Conservation (phyloP, 2,888 invertebrate genomes). For the Siphlonurus alternatus region DNA sequence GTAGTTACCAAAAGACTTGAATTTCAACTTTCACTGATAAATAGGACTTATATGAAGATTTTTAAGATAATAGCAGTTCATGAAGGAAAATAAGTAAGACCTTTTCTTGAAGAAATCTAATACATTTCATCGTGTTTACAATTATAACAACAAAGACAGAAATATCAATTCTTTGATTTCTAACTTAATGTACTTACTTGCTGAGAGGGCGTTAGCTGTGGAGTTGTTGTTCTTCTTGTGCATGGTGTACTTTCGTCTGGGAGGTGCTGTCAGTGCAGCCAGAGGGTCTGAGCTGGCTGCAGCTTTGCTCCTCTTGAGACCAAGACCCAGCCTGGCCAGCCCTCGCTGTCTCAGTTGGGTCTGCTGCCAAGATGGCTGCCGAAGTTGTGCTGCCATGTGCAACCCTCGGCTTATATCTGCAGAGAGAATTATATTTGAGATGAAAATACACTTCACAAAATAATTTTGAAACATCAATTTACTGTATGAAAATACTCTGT, state of each 20-base stretch:
- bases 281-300: neutral
- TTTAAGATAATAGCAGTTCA: too few species aligned
- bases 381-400: slow-evolving; percentile 1
- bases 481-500: slow-evolving; percentile 6
- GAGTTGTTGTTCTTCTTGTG: neutral
- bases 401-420: neutral
- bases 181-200: too few species aligned
- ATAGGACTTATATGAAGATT: too few species aligned
- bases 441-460: too few species aligned
- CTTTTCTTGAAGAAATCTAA: too few species aligned
- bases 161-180: too few species aligned
- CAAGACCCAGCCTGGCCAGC: neutral
- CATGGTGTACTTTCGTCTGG: neutral
- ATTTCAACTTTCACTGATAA: too few species aligned
- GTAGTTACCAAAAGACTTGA: too few species aligned
- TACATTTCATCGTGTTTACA: too few species aligned
- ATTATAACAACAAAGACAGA: too few species aligned
- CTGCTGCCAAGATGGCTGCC: neutral
- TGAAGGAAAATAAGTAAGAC: too few species aligned
- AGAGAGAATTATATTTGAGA: neutral
- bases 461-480: too few species aligned
- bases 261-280: neutral
- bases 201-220: neutral
- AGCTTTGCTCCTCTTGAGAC: neutral
- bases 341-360: neutral